Base-by-base conservation (phyloP, 2,113 vertebrate genomes). In the Stigmatopora argus region DNA sequence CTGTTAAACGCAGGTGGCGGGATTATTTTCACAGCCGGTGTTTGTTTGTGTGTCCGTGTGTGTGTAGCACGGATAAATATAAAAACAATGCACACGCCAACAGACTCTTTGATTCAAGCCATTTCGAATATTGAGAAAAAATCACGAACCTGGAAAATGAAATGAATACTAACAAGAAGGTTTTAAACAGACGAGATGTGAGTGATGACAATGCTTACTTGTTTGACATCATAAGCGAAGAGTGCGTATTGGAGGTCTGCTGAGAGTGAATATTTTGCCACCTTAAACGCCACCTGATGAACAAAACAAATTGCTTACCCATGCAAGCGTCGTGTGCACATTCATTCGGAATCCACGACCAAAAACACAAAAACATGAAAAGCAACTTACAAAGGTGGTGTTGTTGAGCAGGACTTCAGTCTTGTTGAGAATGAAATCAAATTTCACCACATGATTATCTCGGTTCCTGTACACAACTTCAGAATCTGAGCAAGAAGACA, bases 221-320 rank as follows among this genome's bases (percentile, higher is more conserved):
- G 94, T 72, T 93, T 96, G 70, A 99, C 91, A 8, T 99, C 94
- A 67, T 98, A 98, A 0, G 95, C 95, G 69, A 99, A 93, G 69
- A 99, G 95, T 23, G 94, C 96, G 13, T 91, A 97, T 86, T 92
- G 93, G 82, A 96, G 87, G 78, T 98, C 97, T 45, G 96, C 92
- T 62, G 96, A 98, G 52, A 98, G 91, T 0, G 92, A 94, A 75
- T 94, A 93, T 81, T 92, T 96, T 34, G 91, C 93, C 73, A 93
- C 96, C 90, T 96, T 97, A 80, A 98, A 97, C 7, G 92, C 92
- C 81, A 92, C 41, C 59, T 61, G 12, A 45, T 19, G 12, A 60
- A 35, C 5, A 2, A 15, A 15, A 23, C 19, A 45, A 44, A 21
- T 11, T 6, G 13, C 11, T 23, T 15, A 6, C 53, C 3, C 13